Percentiles rank a stretch among this genome's conserved stretches.
These are phyloP conservation scores for Nemoura dubitans DNA, from an alignment of 2,888 invertebrate genomes.

Conservation along the genomic window DNA sequence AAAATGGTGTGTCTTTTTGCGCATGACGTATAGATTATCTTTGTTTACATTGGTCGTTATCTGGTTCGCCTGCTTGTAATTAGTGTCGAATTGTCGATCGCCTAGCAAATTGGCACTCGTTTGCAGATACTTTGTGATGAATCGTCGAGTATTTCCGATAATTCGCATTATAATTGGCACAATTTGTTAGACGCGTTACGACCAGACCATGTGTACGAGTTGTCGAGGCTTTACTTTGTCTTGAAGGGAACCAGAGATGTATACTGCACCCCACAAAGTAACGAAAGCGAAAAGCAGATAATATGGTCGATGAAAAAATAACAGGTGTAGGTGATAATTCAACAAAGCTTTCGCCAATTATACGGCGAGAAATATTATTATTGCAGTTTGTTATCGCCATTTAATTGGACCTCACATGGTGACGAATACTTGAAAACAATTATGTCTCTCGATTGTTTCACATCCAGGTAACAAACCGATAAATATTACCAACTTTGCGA, in stretches of 20 bases:
- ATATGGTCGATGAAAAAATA: neutral
- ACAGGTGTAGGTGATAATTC: neutral
- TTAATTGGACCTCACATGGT: constrained; percentile 7
- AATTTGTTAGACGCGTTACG: neutral
- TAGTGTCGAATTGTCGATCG: neutral
- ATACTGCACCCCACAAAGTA: neutral
- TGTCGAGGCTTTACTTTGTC: neutral
- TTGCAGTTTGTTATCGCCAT: neutral
- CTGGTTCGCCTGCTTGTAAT: neutral
- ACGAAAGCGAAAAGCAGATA: no score
- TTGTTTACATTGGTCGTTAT: neutral
- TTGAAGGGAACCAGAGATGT: neutral
- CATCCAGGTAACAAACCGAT: neutral
- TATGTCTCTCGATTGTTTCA: neutral
- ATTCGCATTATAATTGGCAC: neutral
- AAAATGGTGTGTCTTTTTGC: neutral
- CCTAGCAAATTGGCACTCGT: neutral
- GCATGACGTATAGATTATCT: neutral
- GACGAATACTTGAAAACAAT: neutral
- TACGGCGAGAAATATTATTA: constrained; percentile 1
- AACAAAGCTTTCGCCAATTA: neutral
- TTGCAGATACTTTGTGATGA: neutral
- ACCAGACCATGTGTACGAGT: neutral
- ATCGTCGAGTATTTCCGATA: neutral
- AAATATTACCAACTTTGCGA: neutral